phyloP scores from a whole-genome alignment of 1,140 invertebrate species.

The Pseudomyrmex flavicornis region DNA sequence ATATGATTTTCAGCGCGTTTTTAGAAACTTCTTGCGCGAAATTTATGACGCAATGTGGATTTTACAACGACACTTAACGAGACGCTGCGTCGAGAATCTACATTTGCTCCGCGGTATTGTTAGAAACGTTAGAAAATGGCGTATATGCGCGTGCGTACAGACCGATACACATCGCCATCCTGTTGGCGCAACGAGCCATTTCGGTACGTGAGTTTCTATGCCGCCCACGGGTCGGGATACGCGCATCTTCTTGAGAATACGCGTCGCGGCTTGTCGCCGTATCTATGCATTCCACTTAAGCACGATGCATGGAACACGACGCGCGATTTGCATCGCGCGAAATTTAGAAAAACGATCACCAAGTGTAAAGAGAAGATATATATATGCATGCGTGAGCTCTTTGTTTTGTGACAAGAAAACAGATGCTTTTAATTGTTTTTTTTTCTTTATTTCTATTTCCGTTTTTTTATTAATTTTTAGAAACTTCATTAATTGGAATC shows the following conservation, averaged over 20 bases:
- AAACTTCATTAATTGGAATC: not conserved
- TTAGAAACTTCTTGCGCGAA: not conserved
- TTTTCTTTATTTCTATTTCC: too few relatives aligned
- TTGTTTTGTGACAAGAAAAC: not conserved
- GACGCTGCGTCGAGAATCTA: not conserved
- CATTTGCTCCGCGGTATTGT: conserved; percentile 32
- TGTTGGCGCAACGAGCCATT: conserved; percentile 21
- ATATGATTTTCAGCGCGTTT: not conserved
- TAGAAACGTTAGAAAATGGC: conserved; percentile 39
- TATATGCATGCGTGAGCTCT: not conserved
- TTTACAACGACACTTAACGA: conserved; percentile 13
- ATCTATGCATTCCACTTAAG: conserved; percentile 22
- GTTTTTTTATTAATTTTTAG: not conserved
- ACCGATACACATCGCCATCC: conserved; percentile 18
- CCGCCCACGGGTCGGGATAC: conserved; percentile 53
- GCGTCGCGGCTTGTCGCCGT: not conserved
- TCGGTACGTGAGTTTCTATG: conserved; percentile 31
- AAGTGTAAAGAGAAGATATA: too few relatives aligned
- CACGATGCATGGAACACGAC: conserved; percentile 21
- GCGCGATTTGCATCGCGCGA: not conserved
- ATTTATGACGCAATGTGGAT: conserved; percentile 12
- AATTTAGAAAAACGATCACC: conserved; percentile 5
- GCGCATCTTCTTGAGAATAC: conserved; percentile 38
- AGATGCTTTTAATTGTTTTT: not conserved
- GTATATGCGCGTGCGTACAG: not conserved